phyloP scores from a whole-genome alignment of 2,113 vertebrate species.

The Hippocampus abdominalis region DNA sequence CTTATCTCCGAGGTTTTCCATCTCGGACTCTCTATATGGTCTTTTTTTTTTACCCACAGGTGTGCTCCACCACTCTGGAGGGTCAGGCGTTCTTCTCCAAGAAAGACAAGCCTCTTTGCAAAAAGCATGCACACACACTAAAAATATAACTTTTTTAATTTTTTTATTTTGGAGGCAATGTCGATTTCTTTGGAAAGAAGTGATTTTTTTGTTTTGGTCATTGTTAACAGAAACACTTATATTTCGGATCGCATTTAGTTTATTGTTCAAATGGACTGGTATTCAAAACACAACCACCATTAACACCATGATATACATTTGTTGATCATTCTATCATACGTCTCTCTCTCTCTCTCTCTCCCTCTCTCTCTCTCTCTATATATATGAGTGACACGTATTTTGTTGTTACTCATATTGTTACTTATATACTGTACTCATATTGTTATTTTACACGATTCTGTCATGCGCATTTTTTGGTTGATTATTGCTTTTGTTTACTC shows the following conservation, averaged over 20 bases:
- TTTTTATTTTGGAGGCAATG: neutral
- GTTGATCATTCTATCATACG: too few relatives aligned
- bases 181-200: neutral
- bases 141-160: slow-evolving; percentile 78
- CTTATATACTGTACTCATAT: too few relatives aligned
- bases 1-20: neutral
- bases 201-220: neutral
- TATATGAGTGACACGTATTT: too few relatives aligned
- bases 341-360: too few relatives aligned
- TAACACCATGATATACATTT: neutral
- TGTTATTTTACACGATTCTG: neutral
- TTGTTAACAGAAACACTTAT: neutral
- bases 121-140: slow-evolving; percentile 88
- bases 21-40: neutral
- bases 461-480: neutral
- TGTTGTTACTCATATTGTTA: too few relatives aligned
- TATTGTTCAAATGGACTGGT: neutral
- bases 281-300: neutral
- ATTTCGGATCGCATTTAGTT: neutral
- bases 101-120: slow-evolving; percentile 93
- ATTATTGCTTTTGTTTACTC: neutral
- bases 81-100: slow-evolving; percentile 93
- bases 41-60: slow-evolving; percentile 56
- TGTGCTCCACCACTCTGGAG: slow-evolving; percentile 86
- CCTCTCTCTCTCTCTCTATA: too few relatives aligned